Percentiles rank a stretch among this genome's conserved stretches.
Evolutionary conservation across 64 coral and sea anemone genomes (phyloP).

Genomic region (Pachyseris speciosa): DNA sequence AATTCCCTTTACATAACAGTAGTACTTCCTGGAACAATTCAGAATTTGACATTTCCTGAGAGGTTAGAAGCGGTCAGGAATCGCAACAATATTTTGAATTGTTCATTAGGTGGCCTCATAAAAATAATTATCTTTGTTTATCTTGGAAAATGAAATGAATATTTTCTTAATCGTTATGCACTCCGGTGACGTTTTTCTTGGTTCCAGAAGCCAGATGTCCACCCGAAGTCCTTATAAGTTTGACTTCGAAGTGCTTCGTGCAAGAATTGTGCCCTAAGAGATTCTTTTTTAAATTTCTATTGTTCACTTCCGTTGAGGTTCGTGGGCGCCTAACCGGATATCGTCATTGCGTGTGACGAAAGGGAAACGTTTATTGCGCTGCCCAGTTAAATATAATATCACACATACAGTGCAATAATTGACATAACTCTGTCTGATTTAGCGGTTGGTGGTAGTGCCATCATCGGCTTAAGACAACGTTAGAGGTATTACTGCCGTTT

Average conservation of each 20-base stretch:
- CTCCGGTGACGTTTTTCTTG: background rate
- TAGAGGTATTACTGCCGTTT: too few species aligned
- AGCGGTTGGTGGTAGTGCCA: background rate
- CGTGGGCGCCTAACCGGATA: slow-evolving; percentile 8
- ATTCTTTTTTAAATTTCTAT: background rate
- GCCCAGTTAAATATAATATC: background rate
- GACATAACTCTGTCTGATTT: background rate
- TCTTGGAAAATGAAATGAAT: background rate
- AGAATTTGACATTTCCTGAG: background rate
- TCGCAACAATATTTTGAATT: slow-evolving; percentile 22
- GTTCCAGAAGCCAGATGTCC: background rate
- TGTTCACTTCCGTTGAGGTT: background rate
- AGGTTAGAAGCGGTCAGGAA: background rate
- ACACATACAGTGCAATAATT: background rate
- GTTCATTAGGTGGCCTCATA: slow-evolving; percentile 1
- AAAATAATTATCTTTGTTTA: slow-evolving; percentile 6
- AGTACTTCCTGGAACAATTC: background rate
- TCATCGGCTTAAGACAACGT: background rate
- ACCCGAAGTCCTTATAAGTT: background rate
- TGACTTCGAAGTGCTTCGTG: background rate
- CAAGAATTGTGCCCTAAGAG: background rate
- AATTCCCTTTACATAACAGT: background rate
- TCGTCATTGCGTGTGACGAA: slow-evolving; percentile 12
- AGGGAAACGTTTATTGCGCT: slow-evolving; percentile 8
- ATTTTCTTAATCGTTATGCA: slow-evolving; percentile 2